phyloP scores from a whole-genome alignment of 2,888 invertebrate genomes.

The Oxycera nigricornis region DNA sequence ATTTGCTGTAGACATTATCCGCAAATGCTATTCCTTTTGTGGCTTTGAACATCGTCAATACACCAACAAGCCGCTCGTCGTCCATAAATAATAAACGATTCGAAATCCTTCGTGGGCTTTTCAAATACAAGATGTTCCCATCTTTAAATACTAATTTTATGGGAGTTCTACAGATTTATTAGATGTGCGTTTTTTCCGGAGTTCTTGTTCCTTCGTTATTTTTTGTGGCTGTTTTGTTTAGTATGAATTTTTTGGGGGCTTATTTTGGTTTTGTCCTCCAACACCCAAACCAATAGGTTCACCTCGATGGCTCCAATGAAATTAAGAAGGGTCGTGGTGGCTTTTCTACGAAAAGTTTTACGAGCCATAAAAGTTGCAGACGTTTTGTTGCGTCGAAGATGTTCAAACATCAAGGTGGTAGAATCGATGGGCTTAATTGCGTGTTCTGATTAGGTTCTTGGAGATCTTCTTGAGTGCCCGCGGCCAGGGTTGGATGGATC shows the following conservation, averaged over 20 bases:
- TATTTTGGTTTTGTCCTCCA: too few relatives aligned
- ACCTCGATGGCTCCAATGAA: background rate
- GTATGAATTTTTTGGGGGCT: too few relatives aligned
- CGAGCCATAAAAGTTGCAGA: conserved; percentile 11
- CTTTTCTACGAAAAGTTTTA: conserved; percentile 5
- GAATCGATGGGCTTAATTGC: too few relatives aligned
- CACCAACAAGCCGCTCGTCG: background rate
- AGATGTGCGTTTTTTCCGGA: background rate
- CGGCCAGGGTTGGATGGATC: too few relatives aligned
- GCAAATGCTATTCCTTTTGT: too few relatives aligned
- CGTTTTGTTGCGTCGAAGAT: background rate
- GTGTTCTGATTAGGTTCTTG: too few relatives aligned
- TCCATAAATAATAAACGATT: background rate
- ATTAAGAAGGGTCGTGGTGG: background rate
- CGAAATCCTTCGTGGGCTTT: background rate
- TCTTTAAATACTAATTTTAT: conserved; percentile 1
- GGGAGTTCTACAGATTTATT: conserved; percentile 4
- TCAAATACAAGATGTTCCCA: background rate
- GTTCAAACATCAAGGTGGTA: too few relatives aligned
- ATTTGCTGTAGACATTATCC: too few relatives aligned
- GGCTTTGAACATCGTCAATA: background rate
- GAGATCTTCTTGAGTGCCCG: too few relatives aligned
- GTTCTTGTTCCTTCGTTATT: too few relatives aligned
- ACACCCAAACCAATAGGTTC: too few relatives aligned
- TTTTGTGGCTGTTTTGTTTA: too few relatives aligned